Base-by-base conservation (phyloP, 2,888 invertebrate genomes). In the Cordilura impudica region DNA sequence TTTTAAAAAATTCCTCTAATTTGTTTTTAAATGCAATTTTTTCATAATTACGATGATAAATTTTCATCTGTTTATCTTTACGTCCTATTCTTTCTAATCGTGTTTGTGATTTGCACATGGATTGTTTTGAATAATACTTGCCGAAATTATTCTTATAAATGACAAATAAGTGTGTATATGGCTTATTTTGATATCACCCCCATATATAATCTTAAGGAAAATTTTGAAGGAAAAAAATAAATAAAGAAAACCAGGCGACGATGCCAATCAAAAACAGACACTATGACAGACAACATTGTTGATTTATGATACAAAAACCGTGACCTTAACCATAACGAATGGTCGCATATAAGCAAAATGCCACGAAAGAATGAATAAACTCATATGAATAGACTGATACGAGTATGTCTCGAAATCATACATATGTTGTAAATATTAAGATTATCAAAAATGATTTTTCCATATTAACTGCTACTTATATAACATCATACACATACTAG, bases 221-320 rank as follows among this genome's bases (percentile, higher is more conserved):
- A 63, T 29, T 16, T 23, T 1, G 53, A 51, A 31, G 35, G 18
- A 67, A 61, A n/a, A 31, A 19, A 51, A 12, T 35, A 66, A 31
- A 31, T 14, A 29, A 60, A 35, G 51, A 73, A 73, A 74, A 73
- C 54, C 77, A 78, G 81, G 78, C 81, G 78, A 78, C 73, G 80
- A 82, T 82, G 79, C 75, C 81, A 82, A 83, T 81, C 83, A 81
- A 81, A 81, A 82, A 73, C 82, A 83, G 79, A 78, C 73, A 29
- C 43, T 78, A 67, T 80, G 67, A 78, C 63, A 78, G 73, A 74
- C 78, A 78, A 70, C 53, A 21, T 47, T 19, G 31, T 45, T 78
- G 74, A 78, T 78, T 78, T 70, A 78, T 78, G 69, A 60, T 16
- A 43, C 12, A 29, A 43, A 74, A 74, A 53, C 69, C 74, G 69